Evolutionary conservation across 2,888 invertebrate genomes (phyloP).

Genomic region (Adineta ricciae): DNA sequence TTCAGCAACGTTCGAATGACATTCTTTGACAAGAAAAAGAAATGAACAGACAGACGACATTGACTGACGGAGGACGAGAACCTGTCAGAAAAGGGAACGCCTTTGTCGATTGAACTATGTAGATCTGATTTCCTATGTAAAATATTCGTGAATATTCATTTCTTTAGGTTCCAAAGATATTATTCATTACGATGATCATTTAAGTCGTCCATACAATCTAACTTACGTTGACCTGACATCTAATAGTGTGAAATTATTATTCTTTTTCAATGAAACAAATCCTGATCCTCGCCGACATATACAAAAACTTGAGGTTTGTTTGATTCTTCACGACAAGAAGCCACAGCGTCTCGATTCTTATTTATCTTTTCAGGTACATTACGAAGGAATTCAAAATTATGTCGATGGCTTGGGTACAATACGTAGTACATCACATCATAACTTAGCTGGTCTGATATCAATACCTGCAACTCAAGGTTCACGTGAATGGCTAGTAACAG

Average conservation of each 20-base stretch:
- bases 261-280: not conserved
- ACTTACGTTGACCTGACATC: not conserved
- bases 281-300: not conserved
- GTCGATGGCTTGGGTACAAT: not conserved
- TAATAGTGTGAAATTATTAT: not conserved
- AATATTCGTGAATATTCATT: not conserved
- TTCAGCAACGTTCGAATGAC: no score
- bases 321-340: no score
- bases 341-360: no score
- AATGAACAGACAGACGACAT: no score
- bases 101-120: no score
- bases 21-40: no score
- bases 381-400: conserved; percentile 19
- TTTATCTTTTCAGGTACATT: not conserved
- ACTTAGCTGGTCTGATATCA: conserved; percentile 6
- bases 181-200: not conserved
- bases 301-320: not conserved
- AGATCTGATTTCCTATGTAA: no score
- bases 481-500: conserved; percentile 30
- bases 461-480: not conserved
- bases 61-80: no score
- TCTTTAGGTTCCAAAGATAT: not conserved
- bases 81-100: no score
- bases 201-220: not conserved
- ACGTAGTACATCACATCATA: not conserved